Evolutionary conservation across 2,113 vertebrate species (phyloP), one percentile per base, ranked within the genome.

Genomic region (Dermatemys mawii): DNA sequence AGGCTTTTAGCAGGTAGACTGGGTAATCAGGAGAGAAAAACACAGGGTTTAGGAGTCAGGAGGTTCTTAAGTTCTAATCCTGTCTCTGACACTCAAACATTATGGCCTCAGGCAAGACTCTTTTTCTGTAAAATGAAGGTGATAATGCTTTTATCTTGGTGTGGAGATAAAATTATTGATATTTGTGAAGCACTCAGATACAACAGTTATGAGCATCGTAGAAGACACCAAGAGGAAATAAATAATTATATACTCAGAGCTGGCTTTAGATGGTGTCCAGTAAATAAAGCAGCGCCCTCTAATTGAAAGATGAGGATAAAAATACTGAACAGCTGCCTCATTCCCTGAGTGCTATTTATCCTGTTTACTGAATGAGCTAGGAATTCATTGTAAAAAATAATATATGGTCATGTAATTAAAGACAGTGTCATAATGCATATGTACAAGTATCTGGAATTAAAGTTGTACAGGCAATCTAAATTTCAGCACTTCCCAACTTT

Each of bases 251-350:
- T 60, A 67, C 85, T 93, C 91, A 85, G 84, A 89, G 86, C 73
- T 93, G 83, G 76, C 48, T 67, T 55, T 93, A 87, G 14, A 48
- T 87, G 70, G 57, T 88, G 91, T 29, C 35, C 35, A 83, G 87
- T 54, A 92, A 95, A 90, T 84, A 94, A 95, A 91, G 78, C 92
- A 90, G n/a, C 10, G n/a, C 67, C 21, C n/a, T 41, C n/a, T 94
- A 90, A 95, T 93, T 96, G 94, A 93, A 95, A 95, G 78, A 80
- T 93, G 83, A 87, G 93, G 85, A 92, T 75, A 88, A 90, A 97
- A 95, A 81, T 94, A 93, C 73, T 89, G 84, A 50, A 92, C 95
- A 57, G 41, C 41, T 95, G 84, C 17, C 50, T 95, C 60, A 54
- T 93, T 97, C 83, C 78, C 51, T 54, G 44, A 93, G 29, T 50